Percentiles rank a stretch among this genome's conserved stretches.
Conservation (phyloP, 2,888 invertebrate species). For the Folsomia manolachei region DNA sequence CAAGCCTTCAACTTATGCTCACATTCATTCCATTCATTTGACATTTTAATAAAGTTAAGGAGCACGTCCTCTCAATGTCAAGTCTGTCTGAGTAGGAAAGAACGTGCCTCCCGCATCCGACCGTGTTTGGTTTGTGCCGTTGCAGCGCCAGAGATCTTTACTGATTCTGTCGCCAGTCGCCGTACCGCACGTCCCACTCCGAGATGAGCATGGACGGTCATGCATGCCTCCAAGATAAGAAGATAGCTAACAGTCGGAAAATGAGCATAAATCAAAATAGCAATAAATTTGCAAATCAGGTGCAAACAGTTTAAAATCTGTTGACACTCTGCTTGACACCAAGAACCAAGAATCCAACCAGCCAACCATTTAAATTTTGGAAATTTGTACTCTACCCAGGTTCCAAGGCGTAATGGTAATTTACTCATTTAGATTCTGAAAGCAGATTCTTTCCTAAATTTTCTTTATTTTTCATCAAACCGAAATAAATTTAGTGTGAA, state of each 20-base stretch:
- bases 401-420: slow-evolving; percentile 7
- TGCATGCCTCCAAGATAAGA: neutral
- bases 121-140: no score
- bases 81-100: no score
- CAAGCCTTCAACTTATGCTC: no score
- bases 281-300: slow-evolving; percentile 23
- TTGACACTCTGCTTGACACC: slow-evolving; percentile 1
- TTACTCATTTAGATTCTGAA: slow-evolving; percentile 19
- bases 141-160: no score
- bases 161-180: neutral
- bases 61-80: neutral
- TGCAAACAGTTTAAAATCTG: slow-evolving; percentile 16
- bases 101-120: neutral
- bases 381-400: slow-evolving; percentile 3
- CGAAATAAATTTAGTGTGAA: slow-evolving; percentile 21
- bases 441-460: slow-evolving; percentile 9
- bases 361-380: neutral
- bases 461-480: slow-evolving; percentile 18
- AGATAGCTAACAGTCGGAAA: neutral
- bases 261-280: slow-evolving; percentile 16
- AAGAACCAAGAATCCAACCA: no score
- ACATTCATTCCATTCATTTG: neutral
- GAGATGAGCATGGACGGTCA: no score
- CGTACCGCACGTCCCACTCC: neutral
- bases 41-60: neutral